Evolutionary conservation across 1,140 invertebrate genomes (phyloP).

Genomic region (Archivesica marissinica): DNA sequence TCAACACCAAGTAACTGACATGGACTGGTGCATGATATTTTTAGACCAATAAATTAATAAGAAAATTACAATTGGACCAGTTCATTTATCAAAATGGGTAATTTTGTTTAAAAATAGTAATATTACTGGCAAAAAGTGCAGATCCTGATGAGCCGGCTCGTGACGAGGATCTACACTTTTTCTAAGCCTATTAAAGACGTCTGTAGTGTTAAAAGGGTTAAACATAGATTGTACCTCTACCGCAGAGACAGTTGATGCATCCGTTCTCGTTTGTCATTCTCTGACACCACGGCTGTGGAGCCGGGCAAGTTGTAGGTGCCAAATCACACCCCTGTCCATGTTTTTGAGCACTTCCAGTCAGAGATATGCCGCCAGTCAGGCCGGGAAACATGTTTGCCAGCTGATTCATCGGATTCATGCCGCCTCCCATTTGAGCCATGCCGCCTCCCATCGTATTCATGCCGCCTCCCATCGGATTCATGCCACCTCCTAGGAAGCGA

Average conservation of each 20-base stretch:
- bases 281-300: conserved; percentile 42
- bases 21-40: too few species aligned
- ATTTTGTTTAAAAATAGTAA: too few species aligned
- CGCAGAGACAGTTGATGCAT: conserved; percentile 27
- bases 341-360: conserved; percentile 2
- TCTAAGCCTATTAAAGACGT: too few species aligned
- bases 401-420: conserved; percentile 25
- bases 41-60: too few species aligned
- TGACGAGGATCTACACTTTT: too few species aligned
- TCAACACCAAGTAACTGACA: too few species aligned
- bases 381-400: conserved; percentile 8
- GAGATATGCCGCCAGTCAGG: conserved; percentile 17
- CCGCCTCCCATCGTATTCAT: conserved; percentile 19
- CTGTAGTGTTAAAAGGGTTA: too few species aligned
- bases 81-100: too few species aligned
- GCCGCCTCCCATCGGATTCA: conserved; percentile 15
- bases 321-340: neutral
- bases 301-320: conserved; percentile 36
- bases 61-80: too few species aligned
- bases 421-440: neutral
- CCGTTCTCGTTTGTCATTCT: conserved; percentile 8
- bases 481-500: neutral
- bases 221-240: too few species aligned
- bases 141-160: too few species aligned
- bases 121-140: too few species aligned